phyloP scores from a whole-genome alignment of 2,797 vertebrate species.

The Huso huso region DNA sequence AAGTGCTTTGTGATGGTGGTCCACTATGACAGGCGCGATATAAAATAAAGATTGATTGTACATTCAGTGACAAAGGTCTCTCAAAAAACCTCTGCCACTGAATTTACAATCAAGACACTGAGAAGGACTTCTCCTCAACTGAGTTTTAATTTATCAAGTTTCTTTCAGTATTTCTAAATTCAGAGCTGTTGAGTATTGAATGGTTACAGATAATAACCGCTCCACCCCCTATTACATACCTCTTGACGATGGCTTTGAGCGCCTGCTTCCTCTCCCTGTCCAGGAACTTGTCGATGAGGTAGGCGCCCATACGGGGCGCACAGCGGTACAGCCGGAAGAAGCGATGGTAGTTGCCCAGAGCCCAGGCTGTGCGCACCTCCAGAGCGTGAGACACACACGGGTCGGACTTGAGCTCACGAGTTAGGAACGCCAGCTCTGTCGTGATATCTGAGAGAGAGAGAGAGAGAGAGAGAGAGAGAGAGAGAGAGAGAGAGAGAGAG shows the following conservation, averaged over 20 bases:
- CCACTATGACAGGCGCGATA: too few relatives aligned
- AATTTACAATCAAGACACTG: too few relatives aligned
- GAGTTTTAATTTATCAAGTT: too few relatives aligned
- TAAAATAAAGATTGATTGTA: too few relatives aligned
- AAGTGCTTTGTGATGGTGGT: too few relatives aligned
- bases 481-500: too few relatives aligned
- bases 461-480: not conserved
- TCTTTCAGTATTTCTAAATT: too few relatives aligned
- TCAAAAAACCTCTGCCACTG: constrained; percentile 2
- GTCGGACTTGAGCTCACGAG: constrained; percentile 68
- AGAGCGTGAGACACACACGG: constrained; percentile 74
- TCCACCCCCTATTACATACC: constrained; percentile 59
- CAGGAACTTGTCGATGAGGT: constrained; percentile 90
- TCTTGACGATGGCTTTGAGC: constrained; percentile 86
- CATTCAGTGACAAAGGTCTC: too few relatives aligned
- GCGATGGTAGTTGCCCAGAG: constrained; percentile 77
- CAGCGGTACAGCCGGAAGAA: constrained; percentile 79
- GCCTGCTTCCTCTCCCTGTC: constrained; percentile 80
- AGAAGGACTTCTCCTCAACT: too few relatives aligned
- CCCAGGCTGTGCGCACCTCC: constrained; percentile 79
- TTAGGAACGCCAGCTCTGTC: constrained; percentile 81
- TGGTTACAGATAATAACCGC: not conserved
- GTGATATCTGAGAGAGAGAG: constrained; percentile 65
- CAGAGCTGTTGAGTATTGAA: too few relatives aligned
- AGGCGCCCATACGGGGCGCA: constrained; percentile 82